Percentiles rank a stretch among this genome's conserved stretches.
Evolutionary conservation across 2,113 vertebrate species (phyloP).

Genomic region (Scopus umbretta): DNA sequence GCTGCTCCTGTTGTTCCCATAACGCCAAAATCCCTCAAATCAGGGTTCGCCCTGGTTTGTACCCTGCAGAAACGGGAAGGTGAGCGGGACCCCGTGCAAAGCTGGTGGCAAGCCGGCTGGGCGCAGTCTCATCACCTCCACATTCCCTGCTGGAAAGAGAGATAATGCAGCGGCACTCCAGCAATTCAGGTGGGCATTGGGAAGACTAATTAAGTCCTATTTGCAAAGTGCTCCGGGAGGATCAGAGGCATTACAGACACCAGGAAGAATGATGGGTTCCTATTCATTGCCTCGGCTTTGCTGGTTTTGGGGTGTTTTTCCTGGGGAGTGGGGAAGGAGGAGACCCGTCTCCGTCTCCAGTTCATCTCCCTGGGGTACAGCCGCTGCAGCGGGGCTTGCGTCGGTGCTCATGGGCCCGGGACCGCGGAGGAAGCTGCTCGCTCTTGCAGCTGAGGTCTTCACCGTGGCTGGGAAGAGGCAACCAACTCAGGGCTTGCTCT

Average conservation of each 20-base stretch:
- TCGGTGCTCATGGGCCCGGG: not conserved
- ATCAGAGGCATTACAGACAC: not conserved
- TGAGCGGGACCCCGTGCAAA: fast-evolving
- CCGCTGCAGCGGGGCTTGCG: fast-evolving
- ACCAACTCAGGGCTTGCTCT: not conserved
- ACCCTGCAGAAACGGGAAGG: not conserved
- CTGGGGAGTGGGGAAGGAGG: not conserved
- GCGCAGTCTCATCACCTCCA: fast-evolving
- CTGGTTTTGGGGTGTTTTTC: not conserved
- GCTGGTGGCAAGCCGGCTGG: fast-evolving
- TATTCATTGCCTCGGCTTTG: not conserved
- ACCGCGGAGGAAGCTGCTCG: fast-evolving
- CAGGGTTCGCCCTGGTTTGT: not conserved
- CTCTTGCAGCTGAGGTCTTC: not conserved
- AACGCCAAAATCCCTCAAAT: not conserved
- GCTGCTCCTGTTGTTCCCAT: not conserved
- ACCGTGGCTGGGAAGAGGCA: not conserved
- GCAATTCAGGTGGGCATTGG: not conserved
- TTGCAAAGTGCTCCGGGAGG: not conserved
- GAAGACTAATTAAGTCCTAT: not conserved
- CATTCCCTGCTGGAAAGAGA: not conserved
- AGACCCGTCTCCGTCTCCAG: not conserved
- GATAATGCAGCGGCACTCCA: not conserved
- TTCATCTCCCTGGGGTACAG: not conserved
- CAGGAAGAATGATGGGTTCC: fast-evolving